These are phyloP conservation scores for Odontamblyopus rebecca DNA, from an alignment of 2,797 vertebrate genomes.

Conservation along the genomic window DNA sequence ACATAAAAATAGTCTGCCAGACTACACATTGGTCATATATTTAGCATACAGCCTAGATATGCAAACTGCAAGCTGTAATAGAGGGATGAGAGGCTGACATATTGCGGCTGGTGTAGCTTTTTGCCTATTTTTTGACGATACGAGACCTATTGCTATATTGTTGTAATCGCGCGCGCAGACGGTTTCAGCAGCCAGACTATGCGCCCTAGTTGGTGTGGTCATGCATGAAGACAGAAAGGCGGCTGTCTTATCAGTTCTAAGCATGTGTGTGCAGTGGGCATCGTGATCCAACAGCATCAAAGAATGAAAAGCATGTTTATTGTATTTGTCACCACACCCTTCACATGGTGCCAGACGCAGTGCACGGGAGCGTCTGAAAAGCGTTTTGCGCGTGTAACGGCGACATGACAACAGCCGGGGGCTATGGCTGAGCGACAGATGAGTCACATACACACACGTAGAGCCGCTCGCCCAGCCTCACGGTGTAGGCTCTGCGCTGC, in stretches of 20 bases:
- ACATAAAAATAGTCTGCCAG: background rate
- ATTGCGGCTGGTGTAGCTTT: background rate
- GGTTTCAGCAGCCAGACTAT: constrained; percentile 43
- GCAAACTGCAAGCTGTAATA: constrained; percentile 19
- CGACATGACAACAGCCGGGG: constrained; percentile 60
- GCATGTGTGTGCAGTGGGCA: constrained; percentile 62
- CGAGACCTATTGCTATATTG: constrained; percentile 14
- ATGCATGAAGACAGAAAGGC: constrained; percentile 45
- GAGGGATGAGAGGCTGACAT: constrained; percentile 1
- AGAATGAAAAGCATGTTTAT: constrained; percentile 17
- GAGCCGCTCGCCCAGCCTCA: constrained; percentile 6
- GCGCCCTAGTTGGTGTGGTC: constrained; percentile 43
- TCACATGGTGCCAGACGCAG: constrained; percentile 54
- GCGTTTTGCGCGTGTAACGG: constrained; percentile 50
- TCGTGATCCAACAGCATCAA: constrained; percentile 44
- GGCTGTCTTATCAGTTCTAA: constrained; percentile 42
- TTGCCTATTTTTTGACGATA: background rate
- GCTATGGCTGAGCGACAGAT: constrained; percentile 56
- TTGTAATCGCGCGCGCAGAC: constrained; percentile 12
- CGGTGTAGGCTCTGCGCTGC: constrained; percentile 23
- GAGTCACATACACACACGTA: constrained; percentile 49
- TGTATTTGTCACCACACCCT: constrained; percentile 75
- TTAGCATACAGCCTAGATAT: constrained; percentile 27
- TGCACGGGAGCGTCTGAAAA: constrained; percentile 15
- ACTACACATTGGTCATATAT: constrained; percentile 10